These are phyloP conservation scores for Chinchilla lanigera DNA, from an alignment of 2,113 vertebrate species.

Conservation along the genomic window DNA sequence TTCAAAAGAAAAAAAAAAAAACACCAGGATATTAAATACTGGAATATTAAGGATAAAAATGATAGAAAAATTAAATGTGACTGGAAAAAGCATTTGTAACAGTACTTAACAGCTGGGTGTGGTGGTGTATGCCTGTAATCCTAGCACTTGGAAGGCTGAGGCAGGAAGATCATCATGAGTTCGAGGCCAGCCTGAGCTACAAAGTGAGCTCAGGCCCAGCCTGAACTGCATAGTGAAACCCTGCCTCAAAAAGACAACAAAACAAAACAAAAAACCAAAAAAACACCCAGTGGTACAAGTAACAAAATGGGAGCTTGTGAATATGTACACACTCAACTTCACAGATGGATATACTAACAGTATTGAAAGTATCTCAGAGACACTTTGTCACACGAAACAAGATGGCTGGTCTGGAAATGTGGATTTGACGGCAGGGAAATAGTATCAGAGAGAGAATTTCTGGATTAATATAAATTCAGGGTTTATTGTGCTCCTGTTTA, in stretches of 20 bases:
- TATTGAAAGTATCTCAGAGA: not conserved
- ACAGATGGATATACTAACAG: not conserved
- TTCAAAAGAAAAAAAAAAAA: not conserved
- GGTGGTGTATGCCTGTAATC: no score
- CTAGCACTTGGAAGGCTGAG: no score
- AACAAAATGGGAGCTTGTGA: not conserved
- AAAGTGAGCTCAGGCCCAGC: no score
- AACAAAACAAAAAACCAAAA: no score
- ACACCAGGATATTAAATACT: not conserved
- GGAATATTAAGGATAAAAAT: not conserved
- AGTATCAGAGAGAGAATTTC: not conserved
- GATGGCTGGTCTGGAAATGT: not conserved
- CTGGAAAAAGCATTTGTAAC: not conserved
- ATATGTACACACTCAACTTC: not conserved
- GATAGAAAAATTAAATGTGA: slow-evolving; percentile 29
- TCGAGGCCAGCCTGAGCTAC: no score
- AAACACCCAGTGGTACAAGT: not conserved
- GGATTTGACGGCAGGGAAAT: not conserved
- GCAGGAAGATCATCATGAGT: no score
- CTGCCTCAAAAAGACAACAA: no score
- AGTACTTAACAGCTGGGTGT: no score
- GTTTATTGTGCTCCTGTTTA: not conserved
- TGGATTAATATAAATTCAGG: not conserved
- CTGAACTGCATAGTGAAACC: no score
- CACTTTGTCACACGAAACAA: not conserved